Percentiles rank a stretch among this genome's conserved stretches.
Evolutionary conservation across 1,140 invertebrate genomes (phyloP).

Genomic region (Gonioctena quinquepunctata): DNA sequence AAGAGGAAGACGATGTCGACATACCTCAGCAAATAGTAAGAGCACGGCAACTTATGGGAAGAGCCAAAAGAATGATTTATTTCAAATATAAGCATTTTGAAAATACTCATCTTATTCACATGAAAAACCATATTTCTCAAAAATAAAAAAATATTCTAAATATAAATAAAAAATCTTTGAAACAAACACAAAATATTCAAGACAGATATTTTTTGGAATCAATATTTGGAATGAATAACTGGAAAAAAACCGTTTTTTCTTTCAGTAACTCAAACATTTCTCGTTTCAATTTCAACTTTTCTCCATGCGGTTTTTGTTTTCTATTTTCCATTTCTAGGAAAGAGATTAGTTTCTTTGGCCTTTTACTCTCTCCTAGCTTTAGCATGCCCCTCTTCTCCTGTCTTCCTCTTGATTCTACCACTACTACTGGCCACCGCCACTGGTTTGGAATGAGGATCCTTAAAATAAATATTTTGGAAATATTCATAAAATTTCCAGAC

Average conservation of each 20-base stretch:
- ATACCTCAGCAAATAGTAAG: not conserved
- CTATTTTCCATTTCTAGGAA: not conserved
- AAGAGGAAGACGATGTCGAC: not conserved
- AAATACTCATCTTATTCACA: not conserved
- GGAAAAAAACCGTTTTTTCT: not conserved
- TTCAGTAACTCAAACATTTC: slow-evolving; percentile 7
- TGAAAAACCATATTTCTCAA: not conserved
- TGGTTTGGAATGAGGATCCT: not conserved
- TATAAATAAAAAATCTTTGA: too few relatives aligned
- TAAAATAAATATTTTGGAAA: slow-evolving; percentile 6
- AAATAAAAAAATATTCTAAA: not conserved
- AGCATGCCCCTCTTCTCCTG: not conserved
- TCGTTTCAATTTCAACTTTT: not conserved
- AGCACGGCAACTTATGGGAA: not conserved
- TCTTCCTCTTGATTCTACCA: not conserved
- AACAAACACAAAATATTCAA: too few relatives aligned
- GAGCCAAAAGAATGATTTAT: not conserved
- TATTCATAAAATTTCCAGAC: slow-evolving; percentile 1
- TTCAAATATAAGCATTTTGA: not conserved
- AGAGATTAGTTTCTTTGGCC: not conserved
- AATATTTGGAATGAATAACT: too few relatives aligned
- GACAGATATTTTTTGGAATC: not conserved
- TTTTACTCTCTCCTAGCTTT: not conserved
- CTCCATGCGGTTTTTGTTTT: not conserved
- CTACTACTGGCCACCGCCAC: not conserved